phyloP scores from a whole-genome alignment of 2,888 invertebrate species.

The Punctoribates punctum region DNA sequence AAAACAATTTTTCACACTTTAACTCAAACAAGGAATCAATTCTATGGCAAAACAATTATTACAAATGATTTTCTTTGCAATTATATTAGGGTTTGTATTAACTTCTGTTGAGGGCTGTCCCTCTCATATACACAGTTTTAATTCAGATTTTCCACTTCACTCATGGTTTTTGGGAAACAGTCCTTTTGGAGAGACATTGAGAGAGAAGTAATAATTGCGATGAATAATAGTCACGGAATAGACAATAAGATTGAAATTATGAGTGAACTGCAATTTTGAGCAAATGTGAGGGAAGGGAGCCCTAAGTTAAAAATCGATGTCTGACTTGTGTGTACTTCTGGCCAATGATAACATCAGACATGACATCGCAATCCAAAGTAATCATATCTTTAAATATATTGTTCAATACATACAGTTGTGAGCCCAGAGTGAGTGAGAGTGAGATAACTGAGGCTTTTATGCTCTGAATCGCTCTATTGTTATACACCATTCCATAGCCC shows the following conservation, averaged over 20 bases:
- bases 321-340: not conserved
- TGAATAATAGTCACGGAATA: constrained; percentile 32
- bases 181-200: too few relatives aligned
- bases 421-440: not conserved
- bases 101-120: too few relatives aligned
- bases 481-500: too few relatives aligned
- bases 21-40: not conserved
- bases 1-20: constrained; percentile 6
- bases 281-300: constrained; percentile 29
- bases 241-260: not conserved
- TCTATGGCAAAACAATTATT: not conserved
- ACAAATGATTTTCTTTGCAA: not conserved
- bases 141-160: not conserved
- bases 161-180: not conserved
- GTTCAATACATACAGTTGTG: constrained; percentile 5
- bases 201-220: constrained; percentile 17
- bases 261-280: not conserved
- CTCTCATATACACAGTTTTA: too few relatives aligned
- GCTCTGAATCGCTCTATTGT: not conserved
- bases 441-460: constrained; percentile 10
- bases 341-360: constrained; percentile 32
- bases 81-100: not conserved
- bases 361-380: constrained; percentile 24
- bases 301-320: constrained; percentile 20
- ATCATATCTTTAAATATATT: constrained; percentile 31